These are phyloP conservation scores for Ctenopoma multispine DNA, from an alignment of 2,797 vertebrate species.

Conservation along the genomic window DNA sequence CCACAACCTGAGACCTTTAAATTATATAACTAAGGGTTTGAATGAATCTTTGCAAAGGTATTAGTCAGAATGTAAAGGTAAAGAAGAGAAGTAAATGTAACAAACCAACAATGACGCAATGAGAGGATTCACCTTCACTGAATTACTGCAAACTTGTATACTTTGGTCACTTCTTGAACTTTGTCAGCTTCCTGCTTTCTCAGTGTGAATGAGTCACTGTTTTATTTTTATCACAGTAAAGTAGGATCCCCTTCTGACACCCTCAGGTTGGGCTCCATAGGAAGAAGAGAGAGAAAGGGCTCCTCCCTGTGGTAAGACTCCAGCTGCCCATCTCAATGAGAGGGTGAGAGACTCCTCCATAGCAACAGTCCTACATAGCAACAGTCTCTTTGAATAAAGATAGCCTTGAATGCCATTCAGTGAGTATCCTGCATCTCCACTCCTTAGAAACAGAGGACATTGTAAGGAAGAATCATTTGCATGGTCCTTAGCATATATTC, in stretches of 20 bases:
- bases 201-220: conserved; percentile 53
- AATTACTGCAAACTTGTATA: conserved; percentile 21
- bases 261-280: conserved; percentile 49
- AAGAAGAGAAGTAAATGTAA: not conserved
- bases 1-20: not conserved
- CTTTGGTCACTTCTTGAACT: conserved; percentile 43
- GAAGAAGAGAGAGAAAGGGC: conserved; percentile 74
- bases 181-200: conserved; percentile 32
- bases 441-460: conserved; percentile 56
- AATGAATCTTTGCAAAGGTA: too few species aligned
- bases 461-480: conserved; percentile 22
- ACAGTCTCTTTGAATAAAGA: conserved; percentile 82
- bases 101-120: conserved; percentile 7
- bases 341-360: conserved; percentile 77
- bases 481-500: conserved; percentile 13
- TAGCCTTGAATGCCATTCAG: conserved; percentile 73
- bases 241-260: conserved; percentile 46
- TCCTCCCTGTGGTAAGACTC: conserved; percentile 79
- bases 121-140: conserved; percentile 20
- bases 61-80: conserved; percentile 14
- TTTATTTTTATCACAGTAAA: conserved; percentile 61
- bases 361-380: conserved; percentile 88
- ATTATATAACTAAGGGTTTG: not conserved
- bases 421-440: conserved; percentile 44
- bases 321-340: conserved; percentile 66